Evolutionary conservation across 2,797 vertebrate species (phyloP).

Genomic region (Tamandua tetradactyla): DNA sequence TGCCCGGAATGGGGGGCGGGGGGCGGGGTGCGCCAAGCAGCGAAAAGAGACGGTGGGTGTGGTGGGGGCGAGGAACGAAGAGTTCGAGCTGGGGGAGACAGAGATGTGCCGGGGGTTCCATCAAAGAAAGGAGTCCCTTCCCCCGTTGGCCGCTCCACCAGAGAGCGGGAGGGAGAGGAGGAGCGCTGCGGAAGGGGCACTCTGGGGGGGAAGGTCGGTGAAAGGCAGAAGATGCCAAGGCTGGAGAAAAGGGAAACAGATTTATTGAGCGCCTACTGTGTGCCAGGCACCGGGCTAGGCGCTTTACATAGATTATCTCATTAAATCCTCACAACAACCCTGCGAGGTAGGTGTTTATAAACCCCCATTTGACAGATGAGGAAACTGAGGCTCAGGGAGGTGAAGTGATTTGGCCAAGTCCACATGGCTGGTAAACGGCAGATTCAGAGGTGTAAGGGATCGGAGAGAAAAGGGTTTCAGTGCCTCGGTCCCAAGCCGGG

Average conservation of each 20-base stretch:
- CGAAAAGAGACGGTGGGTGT: constrained; percentile 30
- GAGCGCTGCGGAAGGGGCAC: neutral
- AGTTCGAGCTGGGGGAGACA: neutral
- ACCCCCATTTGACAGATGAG: constrained; percentile 77
- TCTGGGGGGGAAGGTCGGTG: neutral
- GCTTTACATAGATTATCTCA: constrained; percentile 72
- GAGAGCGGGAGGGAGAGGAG: neutral
- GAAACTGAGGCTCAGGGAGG: constrained; percentile 78
- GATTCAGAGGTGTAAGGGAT: constrained; percentile 49
- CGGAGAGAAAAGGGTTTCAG: constrained; percentile 28
- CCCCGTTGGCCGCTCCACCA: too few species aligned
- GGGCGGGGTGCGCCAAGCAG: constrained; percentile 3
- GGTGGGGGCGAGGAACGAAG: constrained; percentile 49
- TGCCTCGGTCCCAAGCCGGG: constrained; percentile 18
- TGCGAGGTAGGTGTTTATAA: constrained; percentile 81
- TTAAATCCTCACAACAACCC: constrained; percentile 81
- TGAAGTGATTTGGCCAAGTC: constrained; percentile 70
- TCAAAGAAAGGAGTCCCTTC: neutral
- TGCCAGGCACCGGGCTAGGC: constrained; percentile 64
- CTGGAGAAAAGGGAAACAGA: constrained; percentile 60
- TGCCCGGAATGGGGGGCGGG: constrained; percentile 72
- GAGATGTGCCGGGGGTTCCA: constrained; percentile 36
- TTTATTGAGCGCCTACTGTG: constrained; percentile 76
- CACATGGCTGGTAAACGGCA: constrained; percentile 67
- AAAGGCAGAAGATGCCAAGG: neutral